phyloP scores from a whole-genome alignment of 2,888 invertebrate species.

The Drosophila sordidapex region DNA sequence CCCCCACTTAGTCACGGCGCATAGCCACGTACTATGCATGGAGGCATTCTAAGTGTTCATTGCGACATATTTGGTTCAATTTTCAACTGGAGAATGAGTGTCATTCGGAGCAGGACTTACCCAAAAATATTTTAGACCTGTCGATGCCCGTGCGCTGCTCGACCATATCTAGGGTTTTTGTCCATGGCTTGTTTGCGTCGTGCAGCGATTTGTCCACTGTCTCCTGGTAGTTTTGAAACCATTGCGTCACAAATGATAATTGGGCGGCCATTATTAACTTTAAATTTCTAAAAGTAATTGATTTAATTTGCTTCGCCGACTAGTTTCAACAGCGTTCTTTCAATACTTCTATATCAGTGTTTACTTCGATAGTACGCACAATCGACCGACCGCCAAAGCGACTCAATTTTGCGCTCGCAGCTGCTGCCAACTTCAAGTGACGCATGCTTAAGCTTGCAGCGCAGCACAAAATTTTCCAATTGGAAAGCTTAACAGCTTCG shows the following conservation, averaged over 20 bases:
- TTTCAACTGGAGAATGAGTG: not conserved
- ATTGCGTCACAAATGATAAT: constrained; percentile 53
- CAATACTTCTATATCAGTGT: constrained; percentile 9
- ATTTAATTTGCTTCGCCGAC: constrained; percentile 47
- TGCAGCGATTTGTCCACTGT: constrained; percentile 87
- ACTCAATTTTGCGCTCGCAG: constrained; percentile 12
- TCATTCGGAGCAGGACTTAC: constrained; percentile 86
- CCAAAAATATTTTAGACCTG: constrained; percentile 91
- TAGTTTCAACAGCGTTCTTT: constrained; percentile 25
- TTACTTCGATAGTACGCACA: not conserved
- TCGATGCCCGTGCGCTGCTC: constrained; percentile 91
- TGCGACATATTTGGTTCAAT: not conserved
- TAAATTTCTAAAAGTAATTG: constrained; percentile 52
- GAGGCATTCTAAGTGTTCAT: constrained; percentile 12
- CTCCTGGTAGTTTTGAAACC: constrained; percentile 86
- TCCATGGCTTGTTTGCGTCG: constrained; percentile 91
- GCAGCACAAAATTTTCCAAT: not conserved
- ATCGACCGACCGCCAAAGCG: constrained; percentile 36
- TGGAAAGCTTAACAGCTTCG: not conserved
- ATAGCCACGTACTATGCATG: constrained; percentile 55
- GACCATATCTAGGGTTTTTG: constrained; percentile 87
- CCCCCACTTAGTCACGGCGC: constrained; percentile 39
- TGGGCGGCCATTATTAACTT: constrained; percentile 55
- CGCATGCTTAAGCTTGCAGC: constrained; percentile 5
- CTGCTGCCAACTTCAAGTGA: constrained; percentile 18